Evolutionary conservation across 1,140 invertebrate species (phyloP), one percentile per base, ranked within the genome.

Genomic region (Acyrthosiphon pisum): DNA sequence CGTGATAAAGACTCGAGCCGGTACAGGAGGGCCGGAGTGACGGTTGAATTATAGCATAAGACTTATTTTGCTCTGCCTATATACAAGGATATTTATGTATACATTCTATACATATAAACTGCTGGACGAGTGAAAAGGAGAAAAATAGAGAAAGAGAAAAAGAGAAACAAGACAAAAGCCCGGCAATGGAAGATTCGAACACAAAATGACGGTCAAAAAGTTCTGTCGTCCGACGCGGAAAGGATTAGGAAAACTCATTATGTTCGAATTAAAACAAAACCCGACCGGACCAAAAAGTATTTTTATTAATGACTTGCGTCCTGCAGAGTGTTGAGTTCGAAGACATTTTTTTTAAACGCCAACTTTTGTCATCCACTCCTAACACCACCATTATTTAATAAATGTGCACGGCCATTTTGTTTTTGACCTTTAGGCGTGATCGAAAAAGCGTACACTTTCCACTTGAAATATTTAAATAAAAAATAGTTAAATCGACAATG

Each of bases 171-270:
- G 46, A 81, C 91, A 81, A 92, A 92, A 76, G 91, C 30, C 7
- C 44, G n/a, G 23, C 37, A 37, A 76, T 50, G 20, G n/a, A 44
- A 46, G 41, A 81, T 46, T 30, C 41, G 41, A 46, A 76, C 26
- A 6, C 22, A 44, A 68, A 81, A 81, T 83, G 23, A 92, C 68
- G 76, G 68, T 76, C 68, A 81, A 91, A 92, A 83, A 50, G 41
- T 92, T 91, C 46, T 37, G 88, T 89, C 41, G 46, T 92, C 91
- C 37, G 91, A 53, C 46, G 26, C 30, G 30, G 44, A 92, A 50
- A 92, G 46, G 91, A 92, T 92, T 48, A 83, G 76, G 18, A 48
- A 92, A 83, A 92, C 46, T 92, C 68, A 81, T 92, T 92, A 92
- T 83, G 68, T 92, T 83, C 46, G 46, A 92, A 92, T 83, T 92